Evolutionary conservation across 2,113 vertebrate species (phyloP).

Genomic region (Xenopus laevis): DNA sequence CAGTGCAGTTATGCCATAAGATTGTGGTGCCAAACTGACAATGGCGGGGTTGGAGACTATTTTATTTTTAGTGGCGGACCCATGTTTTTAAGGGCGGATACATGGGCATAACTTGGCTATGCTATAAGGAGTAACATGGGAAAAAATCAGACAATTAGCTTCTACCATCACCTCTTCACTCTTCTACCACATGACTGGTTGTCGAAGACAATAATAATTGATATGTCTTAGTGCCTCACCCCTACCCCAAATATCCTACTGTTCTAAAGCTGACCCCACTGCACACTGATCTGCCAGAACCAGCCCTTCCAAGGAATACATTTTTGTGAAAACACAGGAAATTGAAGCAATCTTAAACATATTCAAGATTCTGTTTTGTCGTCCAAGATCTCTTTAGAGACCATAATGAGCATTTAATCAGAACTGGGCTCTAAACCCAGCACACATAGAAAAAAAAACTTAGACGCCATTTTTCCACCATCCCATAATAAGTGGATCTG

Average conservation of each 20-base stretch:
- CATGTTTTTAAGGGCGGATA: no score
- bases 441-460: not conserved
- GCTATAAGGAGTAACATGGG: no score
- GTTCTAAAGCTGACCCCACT: slow-evolving; percentile 38
- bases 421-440: slow-evolving; percentile 18
- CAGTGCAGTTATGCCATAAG: no score
- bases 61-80: no score
- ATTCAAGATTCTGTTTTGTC: slow-evolving; percentile 35
- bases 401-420: slow-evolving; percentile 38
- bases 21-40: no score
- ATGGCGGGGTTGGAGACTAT: no score
- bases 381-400: slow-evolving; percentile 45
- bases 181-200: no score
- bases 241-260: slow-evolving; percentile 7
- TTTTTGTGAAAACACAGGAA: slow-evolving; percentile 46
- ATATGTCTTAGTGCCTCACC: not conserved
- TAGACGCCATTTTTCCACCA: slow-evolving; percentile 17
- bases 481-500: not conserved
- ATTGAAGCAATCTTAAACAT: slow-evolving; percentile 46
- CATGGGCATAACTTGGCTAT: no score
- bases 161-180: no score
- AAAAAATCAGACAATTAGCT: no score
- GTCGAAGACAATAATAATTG: not conserved
- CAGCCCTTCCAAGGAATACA: slow-evolving; percentile 44
- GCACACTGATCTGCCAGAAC: slow-evolving; percentile 29